Percentiles rank a stretch among this genome's conserved stretches.
Evolutionary conservation across 1,140 invertebrate species (phyloP).

Genomic region (Berghia stephanieae): DNA sequence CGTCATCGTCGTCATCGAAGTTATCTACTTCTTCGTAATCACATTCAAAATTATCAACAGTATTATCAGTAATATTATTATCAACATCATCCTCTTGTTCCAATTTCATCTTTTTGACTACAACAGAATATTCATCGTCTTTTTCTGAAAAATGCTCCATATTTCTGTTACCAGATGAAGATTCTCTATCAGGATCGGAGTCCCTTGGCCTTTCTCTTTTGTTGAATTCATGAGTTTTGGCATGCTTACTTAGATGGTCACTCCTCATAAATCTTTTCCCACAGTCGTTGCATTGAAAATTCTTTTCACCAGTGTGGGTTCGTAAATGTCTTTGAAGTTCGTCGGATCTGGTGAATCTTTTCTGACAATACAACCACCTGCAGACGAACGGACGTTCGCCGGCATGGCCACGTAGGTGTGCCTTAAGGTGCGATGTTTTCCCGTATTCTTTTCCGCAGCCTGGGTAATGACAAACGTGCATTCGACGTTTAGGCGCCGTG

Average conservation of each 20-base stretch:
- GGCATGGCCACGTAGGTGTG: constrained; percentile 72
- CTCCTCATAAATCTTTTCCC: constrained; percentile 91
- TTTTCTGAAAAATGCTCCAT: too few species aligned
- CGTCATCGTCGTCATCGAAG: background rate
- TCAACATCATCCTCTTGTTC: background rate
- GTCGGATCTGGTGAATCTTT: constrained; percentile 91
- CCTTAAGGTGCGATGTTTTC: constrained; percentile 82
- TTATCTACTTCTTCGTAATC: background rate
- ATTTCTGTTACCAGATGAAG: too few species aligned
- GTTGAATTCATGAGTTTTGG: constrained; percentile 56
- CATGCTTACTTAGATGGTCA: constrained; percentile 67
- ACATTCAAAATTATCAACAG: too few species aligned
- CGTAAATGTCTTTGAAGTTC: constrained; percentile 89
- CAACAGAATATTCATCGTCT: too few species aligned
- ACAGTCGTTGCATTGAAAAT: constrained; percentile 89
- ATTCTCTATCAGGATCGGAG: too few species aligned
- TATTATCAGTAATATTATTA: too few species aligned
- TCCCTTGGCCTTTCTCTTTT: background rate
- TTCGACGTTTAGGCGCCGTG: constrained; percentile 73
- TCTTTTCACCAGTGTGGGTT: constrained; percentile 94
- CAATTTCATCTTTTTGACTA: too few species aligned
- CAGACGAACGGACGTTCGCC: constrained; percentile 72
- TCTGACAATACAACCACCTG: constrained; percentile 87
- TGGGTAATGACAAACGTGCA: constrained; percentile 98
- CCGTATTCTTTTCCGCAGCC: constrained; percentile 97